These are phyloP conservation scores for Kryptolebias ocellatus DNA, from an alignment of 2,797 vertebrate species.

Conservation along the genomic window DNA sequence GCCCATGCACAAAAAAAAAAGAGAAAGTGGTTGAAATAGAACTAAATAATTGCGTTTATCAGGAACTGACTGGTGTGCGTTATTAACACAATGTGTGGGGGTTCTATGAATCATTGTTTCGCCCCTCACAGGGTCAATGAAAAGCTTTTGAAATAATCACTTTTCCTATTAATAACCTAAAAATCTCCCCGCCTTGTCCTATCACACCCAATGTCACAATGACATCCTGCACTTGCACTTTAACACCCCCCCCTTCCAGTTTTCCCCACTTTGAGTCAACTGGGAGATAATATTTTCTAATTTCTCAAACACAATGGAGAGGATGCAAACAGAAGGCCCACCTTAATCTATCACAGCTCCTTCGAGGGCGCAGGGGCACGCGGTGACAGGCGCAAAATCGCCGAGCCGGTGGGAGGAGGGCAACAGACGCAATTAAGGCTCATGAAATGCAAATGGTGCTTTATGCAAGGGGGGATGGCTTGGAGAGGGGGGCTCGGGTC, in stretches of 20 bases:
- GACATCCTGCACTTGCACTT: slow-evolving; percentile 42
- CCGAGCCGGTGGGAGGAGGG: slow-evolving; percentile 78
- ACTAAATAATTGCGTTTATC: slow-evolving; percentile 8
- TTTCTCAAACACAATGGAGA: slow-evolving; percentile 84
- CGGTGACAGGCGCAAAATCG: slow-evolving; percentile 90
- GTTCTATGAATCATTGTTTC: slow-evolving; percentile 49
- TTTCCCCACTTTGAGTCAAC: slow-evolving; percentile 65
- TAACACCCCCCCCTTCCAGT: slow-evolving; percentile 9
- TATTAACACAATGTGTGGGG: slow-evolving; percentile 51
- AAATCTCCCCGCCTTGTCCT: slow-evolving; percentile 40
- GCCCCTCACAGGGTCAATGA: slow-evolving; percentile 70
- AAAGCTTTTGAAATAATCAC: slow-evolving; percentile 77
- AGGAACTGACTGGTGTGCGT: slow-evolving; percentile 33
- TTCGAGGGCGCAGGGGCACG: slow-evolving; percentile 74
- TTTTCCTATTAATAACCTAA: slow-evolving; percentile 67
- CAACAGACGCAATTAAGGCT: slow-evolving; percentile 90
- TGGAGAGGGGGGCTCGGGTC: slow-evolving; percentile 30
- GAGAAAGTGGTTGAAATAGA: slow-evolving; percentile 10
- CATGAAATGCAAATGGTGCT: slow-evolving; percentile 95
- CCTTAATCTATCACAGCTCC: slow-evolving; percentile 91
- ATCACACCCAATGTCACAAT: slow-evolving; percentile 68
- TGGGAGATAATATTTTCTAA: slow-evolving; percentile 88
- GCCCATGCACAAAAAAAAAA: background rate
- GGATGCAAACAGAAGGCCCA: slow-evolving; percentile 88
- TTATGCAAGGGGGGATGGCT: slow-evolving; percentile 77